Evolutionary conservation across 1,140 invertebrate species (phyloP).

Genomic region (Atta colombica): DNA sequence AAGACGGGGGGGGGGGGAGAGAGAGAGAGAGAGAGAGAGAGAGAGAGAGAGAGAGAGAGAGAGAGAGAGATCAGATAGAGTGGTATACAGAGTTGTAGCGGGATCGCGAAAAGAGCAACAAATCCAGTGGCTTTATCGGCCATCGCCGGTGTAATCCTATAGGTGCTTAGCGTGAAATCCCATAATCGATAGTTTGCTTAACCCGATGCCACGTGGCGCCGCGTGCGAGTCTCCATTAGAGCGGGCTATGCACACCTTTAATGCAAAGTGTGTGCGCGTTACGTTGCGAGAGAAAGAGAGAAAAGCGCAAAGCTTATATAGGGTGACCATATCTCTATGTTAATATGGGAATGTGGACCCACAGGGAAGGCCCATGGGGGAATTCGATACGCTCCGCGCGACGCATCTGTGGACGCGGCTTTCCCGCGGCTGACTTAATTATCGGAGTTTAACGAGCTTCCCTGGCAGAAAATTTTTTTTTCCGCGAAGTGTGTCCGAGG

Average conservation of each 20-base stretch:
- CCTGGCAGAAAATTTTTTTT: conserved; percentile 27
- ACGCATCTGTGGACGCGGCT: conserved; percentile 72
- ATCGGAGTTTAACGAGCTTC: conserved; percentile 11
- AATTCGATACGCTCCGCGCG: conserved; percentile 83
- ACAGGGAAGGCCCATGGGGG: conserved; percentile 77
- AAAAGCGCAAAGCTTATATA: conserved; percentile 64
- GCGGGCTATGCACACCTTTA: conserved; percentile 51
- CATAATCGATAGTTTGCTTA: conserved; percentile 87
- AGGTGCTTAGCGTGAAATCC: conserved; percentile 86
- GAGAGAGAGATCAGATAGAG: conserved; percentile 65
- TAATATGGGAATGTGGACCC: conserved; percentile 84
- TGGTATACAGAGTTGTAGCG: conserved; percentile 56
- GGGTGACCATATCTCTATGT: conserved; percentile 84
- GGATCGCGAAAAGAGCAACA: conserved; percentile 84
- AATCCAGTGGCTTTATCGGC: conserved; percentile 85
- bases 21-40: too few species aligned
- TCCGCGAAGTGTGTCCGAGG: background rate
- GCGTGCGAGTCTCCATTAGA: conserved; percentile 84
- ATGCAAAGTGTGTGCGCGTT: conserved; percentile 64
- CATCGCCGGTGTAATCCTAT: conserved; percentile 85
- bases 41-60: conserved; percentile 18
- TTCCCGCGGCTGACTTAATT: conserved; percentile 54
- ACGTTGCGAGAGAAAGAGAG: conserved; percentile 40
- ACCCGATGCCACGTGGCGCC: conserved; percentile 85
- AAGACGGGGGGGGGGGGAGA: background rate